Evolutionary conservation across 2,888 invertebrate species (phyloP), one percentile per base, ranked within the genome.

Genomic region (Monochamus alternatus): DNA sequence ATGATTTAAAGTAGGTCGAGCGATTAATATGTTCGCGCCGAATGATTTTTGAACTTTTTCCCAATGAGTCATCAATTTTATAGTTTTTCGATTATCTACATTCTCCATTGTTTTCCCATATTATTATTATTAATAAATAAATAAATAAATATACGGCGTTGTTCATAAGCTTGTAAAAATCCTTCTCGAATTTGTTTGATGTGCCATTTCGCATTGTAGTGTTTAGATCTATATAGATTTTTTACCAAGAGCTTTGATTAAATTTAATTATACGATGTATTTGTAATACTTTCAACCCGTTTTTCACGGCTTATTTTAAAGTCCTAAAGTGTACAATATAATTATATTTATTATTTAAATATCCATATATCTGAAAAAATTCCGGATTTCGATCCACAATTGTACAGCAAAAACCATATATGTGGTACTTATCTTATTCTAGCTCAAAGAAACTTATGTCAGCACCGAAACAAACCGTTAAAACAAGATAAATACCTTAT

Each of bases 21-120:
- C 81, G 38, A 86, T 85, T 10, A 82, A 76, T 63, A 81, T 81
- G 78, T 82, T 78, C 66, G 86, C 87, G 73, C 87, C 87, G 78
- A 83, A 81, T 74, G 83, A 82, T 8, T 75, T 73, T 14, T 77
- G 66, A 8, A 43, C 51, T 51, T 80, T 81, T 22, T 22, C 22
- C 5, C 38, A 38, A 38, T 22, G 22, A 22, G 22, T 22, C 22
- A 22, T 1, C 22, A 22, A 22, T 22, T 22, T 22, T 22, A 22
- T 22, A 22, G 0, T 1, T 22, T 22, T 22, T 22, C 22, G 0
- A 22, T 22, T 22, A 22, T 22, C 22, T 22, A 22, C 22, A 22
- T 1, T 22, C 22, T 22, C 22, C 22, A 22, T 22, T 22, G 22
- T 22, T 22, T 22, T 22, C 22, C 22, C 22, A 22, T 22, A n/a